Evolutionary conservation across 2,888 invertebrate species (phyloP).

Genomic region (Ditula angustiorana): DNA sequence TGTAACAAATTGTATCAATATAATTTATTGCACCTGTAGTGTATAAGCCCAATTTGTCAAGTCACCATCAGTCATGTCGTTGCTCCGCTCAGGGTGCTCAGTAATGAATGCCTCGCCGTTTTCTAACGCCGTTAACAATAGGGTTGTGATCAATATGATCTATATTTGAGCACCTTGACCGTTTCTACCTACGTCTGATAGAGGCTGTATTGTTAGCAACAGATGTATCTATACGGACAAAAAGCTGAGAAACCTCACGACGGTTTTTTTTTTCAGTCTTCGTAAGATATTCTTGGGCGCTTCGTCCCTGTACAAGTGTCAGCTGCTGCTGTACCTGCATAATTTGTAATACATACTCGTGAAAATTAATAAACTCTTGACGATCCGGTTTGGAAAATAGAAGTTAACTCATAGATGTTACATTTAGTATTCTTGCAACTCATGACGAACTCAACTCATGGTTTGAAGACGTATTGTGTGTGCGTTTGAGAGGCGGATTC

Average conservation of each 20-base stretch:
- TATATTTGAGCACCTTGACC: background rate
- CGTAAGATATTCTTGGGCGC: too few relatives aligned
- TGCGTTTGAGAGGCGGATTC: too few relatives aligned
- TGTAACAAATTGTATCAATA: background rate
- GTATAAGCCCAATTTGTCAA: background rate
- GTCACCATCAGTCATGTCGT: background rate
- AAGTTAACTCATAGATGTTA: background rate
- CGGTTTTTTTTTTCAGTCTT: too few relatives aligned
- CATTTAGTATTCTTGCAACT: background rate
- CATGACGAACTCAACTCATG: too few relatives aligned
- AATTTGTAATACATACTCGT: background rate
- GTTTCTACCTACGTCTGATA: background rate
- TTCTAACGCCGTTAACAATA: background rate
- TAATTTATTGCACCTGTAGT: slow-evolving; percentile 18
- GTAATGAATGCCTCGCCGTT: background rate
- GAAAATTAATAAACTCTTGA: background rate
- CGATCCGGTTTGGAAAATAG: background rate
- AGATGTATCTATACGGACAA: background rate
- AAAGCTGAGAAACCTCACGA: too few relatives aligned
- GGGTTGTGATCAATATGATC: too few relatives aligned
- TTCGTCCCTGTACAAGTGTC: background rate
- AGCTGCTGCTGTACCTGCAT: background rate
- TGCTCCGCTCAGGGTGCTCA: background rate
- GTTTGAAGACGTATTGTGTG: too few relatives aligned
- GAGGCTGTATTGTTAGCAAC: background rate